These are phyloP conservation scores for Helobdella robusta DNA, from an alignment of 2,888 invertebrate genomes.

Conservation along the genomic window DNA sequence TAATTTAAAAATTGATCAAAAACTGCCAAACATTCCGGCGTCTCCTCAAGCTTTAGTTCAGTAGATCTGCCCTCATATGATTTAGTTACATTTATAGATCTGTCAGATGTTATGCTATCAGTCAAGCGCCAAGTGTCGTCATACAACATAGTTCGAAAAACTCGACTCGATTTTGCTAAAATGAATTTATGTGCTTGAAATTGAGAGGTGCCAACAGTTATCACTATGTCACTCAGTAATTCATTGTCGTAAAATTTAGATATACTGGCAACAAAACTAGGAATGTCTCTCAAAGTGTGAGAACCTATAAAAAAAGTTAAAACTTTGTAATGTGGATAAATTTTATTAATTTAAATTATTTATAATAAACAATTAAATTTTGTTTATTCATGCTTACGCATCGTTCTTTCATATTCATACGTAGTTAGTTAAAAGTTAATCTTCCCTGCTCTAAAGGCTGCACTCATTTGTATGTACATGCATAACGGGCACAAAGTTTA, in stretches of 20 bases:
- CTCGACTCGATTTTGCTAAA: slow-evolving; percentile 48
- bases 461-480: too few species aligned
- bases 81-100: slow-evolving; percentile 25
- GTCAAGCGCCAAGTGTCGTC: slow-evolving; percentile 43
- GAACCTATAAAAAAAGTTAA: slow-evolving; percentile 9
- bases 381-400: too few species aligned
- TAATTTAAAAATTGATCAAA: slow-evolving; percentile 47
- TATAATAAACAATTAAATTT: too few species aligned
- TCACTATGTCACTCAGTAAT: slow-evolving; percentile 44
- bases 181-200: slow-evolving; percentile 48
- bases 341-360: too few species aligned
- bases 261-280: slow-evolving; percentile 5
- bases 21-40: slow-evolving; percentile 43
- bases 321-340: too few species aligned
- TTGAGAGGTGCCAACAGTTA: slow-evolving; percentile 40
- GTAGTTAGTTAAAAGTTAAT: too few species aligned
- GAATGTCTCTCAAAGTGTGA: not conserved
- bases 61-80: slow-evolving; percentile 39
- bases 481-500: too few species aligned
- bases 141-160: slow-evolving; percentile 48
- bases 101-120: slow-evolving; percentile 16
- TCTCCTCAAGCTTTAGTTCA: slow-evolving; percentile 45
- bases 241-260: slow-evolving; percentile 43
- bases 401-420: too few species aligned
- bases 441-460: too few species aligned